Evolutionary conservation across 2,113 vertebrate genomes (phyloP).

Genomic region (Larimichthys polyactis): DNA sequence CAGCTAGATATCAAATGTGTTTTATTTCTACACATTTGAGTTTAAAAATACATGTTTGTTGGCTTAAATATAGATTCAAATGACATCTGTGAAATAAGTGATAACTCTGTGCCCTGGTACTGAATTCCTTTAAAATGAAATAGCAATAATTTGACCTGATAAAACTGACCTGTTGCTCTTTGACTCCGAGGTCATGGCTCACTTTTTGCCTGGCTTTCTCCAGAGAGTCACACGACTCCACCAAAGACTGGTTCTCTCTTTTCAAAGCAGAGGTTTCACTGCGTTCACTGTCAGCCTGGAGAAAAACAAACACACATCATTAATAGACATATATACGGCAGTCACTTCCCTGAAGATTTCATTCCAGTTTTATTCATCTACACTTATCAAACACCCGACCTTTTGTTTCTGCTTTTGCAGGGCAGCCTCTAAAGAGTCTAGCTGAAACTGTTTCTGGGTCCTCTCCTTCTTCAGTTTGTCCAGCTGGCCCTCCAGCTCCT

Average conservation of each 20-base stretch:
- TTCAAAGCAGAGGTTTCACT: constrained; percentile 87
- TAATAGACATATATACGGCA: background rate
- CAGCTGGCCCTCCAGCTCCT: constrained; percentile 91
- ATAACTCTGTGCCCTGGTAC: background rate
- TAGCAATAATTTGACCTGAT: background rate
- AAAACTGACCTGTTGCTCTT: constrained; percentile 86
- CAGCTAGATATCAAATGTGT: background rate
- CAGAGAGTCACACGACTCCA: constrained; percentile 91
- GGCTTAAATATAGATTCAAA: background rate
- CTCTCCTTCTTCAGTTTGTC: constrained; percentile 93
- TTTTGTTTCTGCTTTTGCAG: constrained; percentile 95
- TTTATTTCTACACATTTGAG: background rate
- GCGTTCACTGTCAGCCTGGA: constrained; percentile 92
- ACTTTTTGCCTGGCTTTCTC: constrained; percentile 91
- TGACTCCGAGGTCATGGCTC: constrained; percentile 89
- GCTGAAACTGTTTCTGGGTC: constrained; percentile 91
- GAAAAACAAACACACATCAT: background rate
- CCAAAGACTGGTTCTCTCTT: constrained; percentile 91
- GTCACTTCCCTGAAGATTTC: background rate
- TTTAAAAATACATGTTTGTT: background rate
- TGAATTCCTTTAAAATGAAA: background rate
- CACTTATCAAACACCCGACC: constrained; percentile 75
- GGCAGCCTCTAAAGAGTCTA: constrained; percentile 90
- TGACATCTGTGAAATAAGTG: background rate
- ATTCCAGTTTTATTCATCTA: background rate